Evolutionary conservation across 2,888 invertebrate species (phyloP), one percentile per base, ranked within the genome.

Genomic region (Pediacus dermestoides): DNA sequence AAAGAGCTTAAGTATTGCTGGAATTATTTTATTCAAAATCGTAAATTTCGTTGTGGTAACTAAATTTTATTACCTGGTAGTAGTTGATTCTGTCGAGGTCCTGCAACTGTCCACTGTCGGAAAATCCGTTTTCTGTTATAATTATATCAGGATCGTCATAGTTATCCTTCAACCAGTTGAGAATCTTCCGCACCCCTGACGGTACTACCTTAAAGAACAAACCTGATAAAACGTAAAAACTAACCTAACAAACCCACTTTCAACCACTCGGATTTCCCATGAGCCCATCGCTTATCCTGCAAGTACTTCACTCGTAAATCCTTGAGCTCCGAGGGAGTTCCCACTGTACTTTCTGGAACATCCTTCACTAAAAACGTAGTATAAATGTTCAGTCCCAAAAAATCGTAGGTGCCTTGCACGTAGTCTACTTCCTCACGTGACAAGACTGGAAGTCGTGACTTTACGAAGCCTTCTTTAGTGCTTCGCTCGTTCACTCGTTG

Each of bases 221-320:
- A 16, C 9, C 18, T 22, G 28, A 36, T 11, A 31, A 33, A 13
- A 25, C 31, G 27, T 18, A 18, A 6, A 18, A 18, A 18, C 18
- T 6, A 18, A 18, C 8, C 8, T 6, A 6, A 18, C 18, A 3
- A 18, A 37, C 34, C 37, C 27, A 49, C 53, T 30, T 37, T 44
- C 22, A 56, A 34, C 55, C 55, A 57, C 11, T 21, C 30, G 15
- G 50, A 46, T 21, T 12, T 30, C 1, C 42, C 33, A 8, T 72
- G 71, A 18, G 76, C 74, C 84, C 83, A 84, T 1, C 68, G 69
- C 1, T 73, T 71, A 60, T 81, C 75, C 50, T 74, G 71, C 25
- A 71, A 72, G 50, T 74, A 66, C 7, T 74, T 65, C 12, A 80
- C 73, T 1, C 80, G 80, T 53, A 78, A 71, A 56, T 82, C 82